A percentile compares a stretch with the other conserved stretches of the same genome.
phyloP scores from a whole-genome alignment of 2,888 invertebrate species.

The Acleris emargana region DNA sequence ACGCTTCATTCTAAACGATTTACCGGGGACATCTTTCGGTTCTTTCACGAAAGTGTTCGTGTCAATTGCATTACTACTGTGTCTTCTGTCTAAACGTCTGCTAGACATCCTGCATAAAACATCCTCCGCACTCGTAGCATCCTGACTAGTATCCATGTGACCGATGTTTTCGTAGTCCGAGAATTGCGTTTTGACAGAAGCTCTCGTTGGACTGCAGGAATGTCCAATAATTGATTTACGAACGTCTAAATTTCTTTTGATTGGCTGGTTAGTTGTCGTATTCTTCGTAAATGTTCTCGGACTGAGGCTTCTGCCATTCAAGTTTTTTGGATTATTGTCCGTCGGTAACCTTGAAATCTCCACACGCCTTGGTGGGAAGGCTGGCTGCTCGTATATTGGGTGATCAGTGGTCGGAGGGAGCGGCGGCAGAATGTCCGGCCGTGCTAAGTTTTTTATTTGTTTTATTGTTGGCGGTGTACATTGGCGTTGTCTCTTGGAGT shows the following conservation, averaged over 20 bases:
- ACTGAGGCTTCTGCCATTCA: slow-evolving; percentile 85
- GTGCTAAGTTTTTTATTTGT: slow-evolving; percentile 75
- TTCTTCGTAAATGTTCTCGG: slow-evolving; percentile 66
- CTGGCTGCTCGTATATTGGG: slow-evolving; percentile 85
- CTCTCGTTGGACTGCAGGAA: slow-evolving; percentile 71
- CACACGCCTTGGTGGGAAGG: slow-evolving; percentile 81
- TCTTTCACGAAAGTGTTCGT: slow-evolving; percentile 72
- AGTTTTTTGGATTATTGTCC: slow-evolving; percentile 86
- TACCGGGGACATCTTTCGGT: slow-evolving; percentile 54
- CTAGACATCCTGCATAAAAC: slow-evolving; percentile 56
- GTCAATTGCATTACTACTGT: slow-evolving; percentile 53
- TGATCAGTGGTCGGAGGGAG: slow-evolving; percentile 81
- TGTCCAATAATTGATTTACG: slow-evolving; percentile 60
- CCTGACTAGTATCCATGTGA: slow-evolving; percentile 41
- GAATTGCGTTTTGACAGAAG: slow-evolving; percentile 78
- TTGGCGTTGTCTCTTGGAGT: slow-evolving; percentile 88
- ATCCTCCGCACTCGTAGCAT: slow-evolving; percentile 43
- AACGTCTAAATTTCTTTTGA: slow-evolving; percentile 50
- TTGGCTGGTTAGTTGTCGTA: slow-evolving; percentile 52
- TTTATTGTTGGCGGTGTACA: slow-evolving; percentile 79
- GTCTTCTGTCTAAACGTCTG: slow-evolving; percentile 50
- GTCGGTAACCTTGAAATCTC: slow-evolving; percentile 59
- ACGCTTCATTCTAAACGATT: slow-evolving; percentile 59
- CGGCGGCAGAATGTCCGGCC: slow-evolving; percentile 88
- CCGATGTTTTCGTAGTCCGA: slow-evolving; percentile 78